Conservation (phyloP, 2,888 invertebrate genomes). For the Dendrolimus pini region DNA sequence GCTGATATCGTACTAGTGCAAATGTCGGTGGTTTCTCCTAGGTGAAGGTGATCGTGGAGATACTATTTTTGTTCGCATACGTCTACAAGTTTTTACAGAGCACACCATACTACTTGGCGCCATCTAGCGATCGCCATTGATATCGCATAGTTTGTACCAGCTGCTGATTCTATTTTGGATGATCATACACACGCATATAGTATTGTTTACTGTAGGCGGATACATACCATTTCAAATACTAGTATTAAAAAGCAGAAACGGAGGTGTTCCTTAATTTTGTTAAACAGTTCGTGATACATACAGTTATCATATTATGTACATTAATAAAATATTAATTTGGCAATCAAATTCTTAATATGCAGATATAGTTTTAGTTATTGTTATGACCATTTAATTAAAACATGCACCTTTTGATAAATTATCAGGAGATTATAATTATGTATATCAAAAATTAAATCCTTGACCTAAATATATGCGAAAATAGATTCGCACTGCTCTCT, state of each 20-base stretch:
- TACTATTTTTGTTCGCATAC: slow-evolving; percentile 69
- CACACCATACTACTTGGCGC: slow-evolving; percentile 43
- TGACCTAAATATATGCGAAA: slow-evolving; percentile 67
- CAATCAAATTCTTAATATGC: too few relatives aligned
- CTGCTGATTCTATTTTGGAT: slow-evolving; percentile 63
- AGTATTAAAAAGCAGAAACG: slow-evolving; percentile 14
- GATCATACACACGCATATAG: not conserved
- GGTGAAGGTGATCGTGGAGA: slow-evolving; percentile 68
- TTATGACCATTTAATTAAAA: not conserved
- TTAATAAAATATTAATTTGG: too few relatives aligned
- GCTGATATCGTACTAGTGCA: slow-evolving; percentile 4
- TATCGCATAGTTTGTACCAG: slow-evolving; percentile 47
- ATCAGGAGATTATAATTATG: not conserved
- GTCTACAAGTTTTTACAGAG: slow-evolving; percentile 37
- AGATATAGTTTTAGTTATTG: too few relatives aligned
- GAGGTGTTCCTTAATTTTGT: too few relatives aligned
- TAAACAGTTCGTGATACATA: too few relatives aligned
- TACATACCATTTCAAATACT: slow-evolving; percentile 11
- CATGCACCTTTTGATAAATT: not conserved
- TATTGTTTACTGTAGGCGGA: not conserved
- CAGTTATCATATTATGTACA: too few relatives aligned
- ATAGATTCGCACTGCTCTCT: slow-evolving; percentile 66
- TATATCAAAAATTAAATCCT: slow-evolving; percentile 47
- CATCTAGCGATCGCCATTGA: slow-evolving; percentile 54
- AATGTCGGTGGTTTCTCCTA: slow-evolving; percentile 48